Conservation (phyloP, 2,797 vertebrate species). For the Enteromius argenteus region DNA sequence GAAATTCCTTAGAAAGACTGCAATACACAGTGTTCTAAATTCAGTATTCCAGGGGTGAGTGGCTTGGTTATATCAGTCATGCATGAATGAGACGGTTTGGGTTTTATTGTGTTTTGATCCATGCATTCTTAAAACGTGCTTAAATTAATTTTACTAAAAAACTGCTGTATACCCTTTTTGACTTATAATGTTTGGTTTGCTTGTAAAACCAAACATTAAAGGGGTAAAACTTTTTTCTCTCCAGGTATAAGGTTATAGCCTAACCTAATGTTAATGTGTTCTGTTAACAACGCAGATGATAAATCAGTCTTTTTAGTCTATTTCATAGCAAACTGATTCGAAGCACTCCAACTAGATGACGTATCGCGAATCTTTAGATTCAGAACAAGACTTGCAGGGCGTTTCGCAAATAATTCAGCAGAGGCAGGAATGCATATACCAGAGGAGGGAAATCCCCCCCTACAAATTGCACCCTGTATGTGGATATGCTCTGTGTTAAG, state of each 20-base stretch:
- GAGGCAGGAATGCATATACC: neutral
- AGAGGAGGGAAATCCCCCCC: too few relatives aligned
- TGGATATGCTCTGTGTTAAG: neutral
- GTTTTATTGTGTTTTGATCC: neutral
- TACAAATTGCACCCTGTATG: neutral
- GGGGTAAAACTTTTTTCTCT: too few relatives aligned
- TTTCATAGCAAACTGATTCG: too few relatives aligned
- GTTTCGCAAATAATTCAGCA: too few relatives aligned
- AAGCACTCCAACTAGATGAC: too few relatives aligned
- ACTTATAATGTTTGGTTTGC: neutral
- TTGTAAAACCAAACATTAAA: neutral
- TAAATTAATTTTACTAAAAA: neutral
- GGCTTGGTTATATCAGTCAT: neutral
- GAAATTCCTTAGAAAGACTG: constrained; percentile 58
- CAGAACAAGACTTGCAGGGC: too few relatives aligned
- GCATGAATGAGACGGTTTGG: neutral
- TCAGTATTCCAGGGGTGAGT: constrained; percentile 73
- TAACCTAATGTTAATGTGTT: too few relatives aligned
- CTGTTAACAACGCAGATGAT: too few relatives aligned
- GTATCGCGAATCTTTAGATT: too few relatives aligned
- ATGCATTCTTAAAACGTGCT: neutral
- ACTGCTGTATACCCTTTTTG: neutral
- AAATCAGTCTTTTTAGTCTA: too few relatives aligned
- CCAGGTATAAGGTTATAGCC: too few relatives aligned
- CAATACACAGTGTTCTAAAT: constrained; percentile 70